Evolutionary conservation across 2,888 invertebrate genomes (phyloP).

Genomic region (Andrena trimmerana): DNA sequence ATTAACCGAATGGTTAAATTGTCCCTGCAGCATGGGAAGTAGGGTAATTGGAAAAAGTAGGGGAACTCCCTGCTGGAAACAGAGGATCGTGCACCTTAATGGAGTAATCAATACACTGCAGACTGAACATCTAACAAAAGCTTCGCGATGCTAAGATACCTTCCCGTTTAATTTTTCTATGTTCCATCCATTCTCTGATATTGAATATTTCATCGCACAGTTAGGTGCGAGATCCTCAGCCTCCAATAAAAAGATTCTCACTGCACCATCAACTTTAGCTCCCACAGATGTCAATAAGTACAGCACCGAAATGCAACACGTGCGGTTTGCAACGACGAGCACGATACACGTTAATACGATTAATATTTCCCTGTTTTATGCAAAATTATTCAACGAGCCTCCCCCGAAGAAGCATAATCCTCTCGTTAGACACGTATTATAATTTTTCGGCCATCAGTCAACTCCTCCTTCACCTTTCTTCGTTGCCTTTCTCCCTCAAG

Average conservation of each 20-base stretch:
- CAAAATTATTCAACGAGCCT: slow-evolving; percentile 13
- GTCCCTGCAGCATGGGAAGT: neutral
- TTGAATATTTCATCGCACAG: too few relatives aligned
- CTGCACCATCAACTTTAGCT: neutral
- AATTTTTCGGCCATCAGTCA: slow-evolving; percentile 15
- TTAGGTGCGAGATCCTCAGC: too few relatives aligned
- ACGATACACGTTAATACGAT: slow-evolving; percentile 12
- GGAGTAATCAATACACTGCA: too few relatives aligned
- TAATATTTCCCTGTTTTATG: neutral
- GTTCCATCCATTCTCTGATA: too few relatives aligned
- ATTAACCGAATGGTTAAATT: slow-evolving; percentile 10
- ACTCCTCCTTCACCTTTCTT: neutral
- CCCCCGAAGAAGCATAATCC: neutral
- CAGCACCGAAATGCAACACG: neutral
- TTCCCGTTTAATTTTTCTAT: too few relatives aligned
- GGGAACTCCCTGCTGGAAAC: neutral
- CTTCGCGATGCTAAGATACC: too few relatives aligned
- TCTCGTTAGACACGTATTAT: slow-evolving; percentile 9
- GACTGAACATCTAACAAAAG: too few relatives aligned
- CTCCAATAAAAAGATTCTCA: neutral
- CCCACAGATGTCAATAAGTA: neutral
- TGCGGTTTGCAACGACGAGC: neutral
- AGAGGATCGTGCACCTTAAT: too few relatives aligned
- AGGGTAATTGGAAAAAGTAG: neutral
- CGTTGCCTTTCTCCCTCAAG: neutral